Conservation (phyloP, 2,797 vertebrate species). For the Otus scops region DNA sequence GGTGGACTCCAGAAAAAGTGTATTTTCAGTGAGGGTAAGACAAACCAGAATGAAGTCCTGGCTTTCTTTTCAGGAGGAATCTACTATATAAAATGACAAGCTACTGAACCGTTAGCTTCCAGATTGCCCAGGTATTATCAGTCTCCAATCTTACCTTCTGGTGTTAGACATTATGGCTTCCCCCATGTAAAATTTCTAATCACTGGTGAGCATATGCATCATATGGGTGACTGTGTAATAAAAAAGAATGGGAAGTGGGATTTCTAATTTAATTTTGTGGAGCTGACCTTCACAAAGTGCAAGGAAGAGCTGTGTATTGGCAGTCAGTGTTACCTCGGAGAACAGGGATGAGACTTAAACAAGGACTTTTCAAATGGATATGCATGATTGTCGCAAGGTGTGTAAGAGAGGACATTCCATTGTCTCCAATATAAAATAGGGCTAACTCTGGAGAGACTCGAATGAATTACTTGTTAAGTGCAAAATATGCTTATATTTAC, state of each 20-base stretch:
- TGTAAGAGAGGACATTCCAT: background rate
- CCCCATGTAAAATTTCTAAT: background rate
- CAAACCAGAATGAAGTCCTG: background rate
- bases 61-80: background rate
- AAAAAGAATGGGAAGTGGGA: background rate
- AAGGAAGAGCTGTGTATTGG: background rate
- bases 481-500: slow-evolving; percentile 37
- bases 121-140: background rate
- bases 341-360: background rate
- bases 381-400: background rate
- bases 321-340: background rate
- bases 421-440: background rate
- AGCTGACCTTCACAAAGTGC: background rate
- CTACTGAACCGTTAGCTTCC: background rate
- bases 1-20: background rate
- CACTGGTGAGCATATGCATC: background rate
- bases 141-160: background rate
- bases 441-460: background rate
- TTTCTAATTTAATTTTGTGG: slow-evolving; percentile 6
- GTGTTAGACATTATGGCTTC: background rate
- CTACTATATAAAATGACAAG: background rate
- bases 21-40: background rate
- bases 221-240: background rate
- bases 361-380: background rate
- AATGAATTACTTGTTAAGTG: slow-evolving; percentile 32